Conservation (phyloP, 1,140 invertebrate species). For the Magallana ariakensis region DNA sequence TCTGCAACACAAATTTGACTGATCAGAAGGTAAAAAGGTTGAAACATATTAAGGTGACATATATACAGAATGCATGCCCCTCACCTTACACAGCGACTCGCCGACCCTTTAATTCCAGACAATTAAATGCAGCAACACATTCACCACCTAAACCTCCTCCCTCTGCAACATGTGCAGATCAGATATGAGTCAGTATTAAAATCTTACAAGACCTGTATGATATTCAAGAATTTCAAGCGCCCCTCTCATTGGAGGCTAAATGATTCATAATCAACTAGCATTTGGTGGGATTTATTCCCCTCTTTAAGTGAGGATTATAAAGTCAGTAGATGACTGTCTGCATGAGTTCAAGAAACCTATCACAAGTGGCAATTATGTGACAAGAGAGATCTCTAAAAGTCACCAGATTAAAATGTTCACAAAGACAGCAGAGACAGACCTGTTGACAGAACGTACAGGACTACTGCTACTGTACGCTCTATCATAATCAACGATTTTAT, state of each 20-base stretch:
- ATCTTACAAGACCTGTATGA: not conserved
- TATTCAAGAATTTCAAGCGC: not conserved
- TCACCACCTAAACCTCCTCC: not conserved
- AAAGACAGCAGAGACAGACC: not conserved
- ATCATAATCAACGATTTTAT: not conserved
- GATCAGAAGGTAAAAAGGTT: not conserved
- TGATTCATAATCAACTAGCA: not conserved
- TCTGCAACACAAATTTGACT: not conserved
- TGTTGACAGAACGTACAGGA: not conserved
- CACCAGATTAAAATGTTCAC: not conserved
- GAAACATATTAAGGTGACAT: slow-evolving; percentile 4
- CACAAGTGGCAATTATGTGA: slow-evolving; percentile 10
- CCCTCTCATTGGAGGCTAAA: not conserved
- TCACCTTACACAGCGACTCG: not conserved
- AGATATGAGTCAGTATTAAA: slow-evolving; percentile 22
- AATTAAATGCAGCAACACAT: slow-evolving; percentile 6
- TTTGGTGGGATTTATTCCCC: not conserved
- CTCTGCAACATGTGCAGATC: slow-evolving; percentile 18
- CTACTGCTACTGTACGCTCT: not conserved
- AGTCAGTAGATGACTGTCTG: not conserved
- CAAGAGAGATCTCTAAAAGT: not conserved
- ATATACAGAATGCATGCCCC: not conserved
- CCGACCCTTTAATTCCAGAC: not conserved
- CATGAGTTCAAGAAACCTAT: not conserved
- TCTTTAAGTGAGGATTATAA: not conserved